Base-by-base conservation (phyloP, 2,888 invertebrate genomes). In the Omphaloscelis lunosa region DNA sequence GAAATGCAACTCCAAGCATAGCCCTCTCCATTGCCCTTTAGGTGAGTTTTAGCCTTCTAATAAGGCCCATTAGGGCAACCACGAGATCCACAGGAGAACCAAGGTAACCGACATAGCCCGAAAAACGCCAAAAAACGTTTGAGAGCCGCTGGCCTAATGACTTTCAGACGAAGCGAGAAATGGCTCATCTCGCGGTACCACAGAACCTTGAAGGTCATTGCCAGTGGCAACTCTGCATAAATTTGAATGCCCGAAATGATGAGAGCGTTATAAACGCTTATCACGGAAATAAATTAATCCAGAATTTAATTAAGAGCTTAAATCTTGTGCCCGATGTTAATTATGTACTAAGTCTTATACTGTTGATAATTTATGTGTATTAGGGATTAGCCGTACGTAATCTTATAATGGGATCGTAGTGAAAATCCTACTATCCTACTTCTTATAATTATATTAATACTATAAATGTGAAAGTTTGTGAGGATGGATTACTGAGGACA, bases 221-320 rank as follows among this genome's bases (percentile, higher is more conserved):
- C 56, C 48, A 11, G 39, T 27, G 59, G 66, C 23, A 39, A 69
- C 34, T 51, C 65, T 45, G 51, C 41, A 72, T 59, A 74, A 72
- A 82, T 73, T 82, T 68, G 59, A 78, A 72, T 62, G 41, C 2
- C 41, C 48, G 29, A 80, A 89, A 85, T 87, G 72, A 80, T 71
- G 69, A 74, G 48, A 73, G 56, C 69, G 71, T 76, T 89, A n/a
- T n/a, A 77, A 85, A 86, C 84, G 88, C 89, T 89, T 87, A 90
- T 88, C 88, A 79, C 82, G 74, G 79, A 86, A 88, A 90, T 91
- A 87, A 91, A 90, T 90, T 90, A 86, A 88, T 88, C 84, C 82
- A 69, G 69, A 80, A 82, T 86, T 88, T 91, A 92, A 91, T 92
- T 89, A 92, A 85, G 83, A 79, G 77, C 86, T 86, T 88, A 82